These are phyloP conservation scores for Tokudaia muenninki DNA, from an alignment of 2,797 vertebrate species.

Conservation along the genomic window DNA sequence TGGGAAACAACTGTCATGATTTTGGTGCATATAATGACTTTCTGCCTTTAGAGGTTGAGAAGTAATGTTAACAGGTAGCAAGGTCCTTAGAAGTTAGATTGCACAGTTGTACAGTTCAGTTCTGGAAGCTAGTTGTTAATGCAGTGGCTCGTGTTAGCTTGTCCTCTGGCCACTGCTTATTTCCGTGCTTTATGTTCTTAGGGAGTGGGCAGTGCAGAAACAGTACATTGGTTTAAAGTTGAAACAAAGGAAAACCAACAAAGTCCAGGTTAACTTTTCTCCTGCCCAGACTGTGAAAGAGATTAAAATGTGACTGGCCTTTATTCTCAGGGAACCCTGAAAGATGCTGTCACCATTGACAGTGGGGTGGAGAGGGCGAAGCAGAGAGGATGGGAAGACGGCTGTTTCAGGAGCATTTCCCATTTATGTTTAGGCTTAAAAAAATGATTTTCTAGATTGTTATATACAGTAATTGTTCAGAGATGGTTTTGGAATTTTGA, in stretches of 20 bases:
- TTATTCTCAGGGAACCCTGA: not conserved
- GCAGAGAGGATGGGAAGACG: not conserved
- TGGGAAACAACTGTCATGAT: not conserved
- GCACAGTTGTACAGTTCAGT: not conserved
- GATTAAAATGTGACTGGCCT: not conserved
- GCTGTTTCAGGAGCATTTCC: conserved; percentile 21
- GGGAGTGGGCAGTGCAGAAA: not conserved
- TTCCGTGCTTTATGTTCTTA: not conserved
- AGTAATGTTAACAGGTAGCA: conserved; percentile 32
- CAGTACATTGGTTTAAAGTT: not conserved
- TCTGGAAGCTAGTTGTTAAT: not conserved
- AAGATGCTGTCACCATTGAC: not conserved
- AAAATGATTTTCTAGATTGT: not conserved
- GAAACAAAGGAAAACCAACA: conserved; percentile 28
- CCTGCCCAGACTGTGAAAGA: not conserved
- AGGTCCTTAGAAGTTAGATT: not conserved
- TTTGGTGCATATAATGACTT: conserved; percentile 19
- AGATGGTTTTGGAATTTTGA: conserved; percentile 41
- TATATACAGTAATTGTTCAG: not conserved
- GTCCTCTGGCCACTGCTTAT: not conserved
- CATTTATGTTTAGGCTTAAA: conserved; percentile 6
- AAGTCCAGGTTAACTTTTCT: conserved; percentile 25
- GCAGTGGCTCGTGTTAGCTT: not conserved
- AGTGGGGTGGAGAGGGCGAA: not conserved
- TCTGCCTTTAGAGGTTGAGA: conserved; percentile 35